These are phyloP conservation scores for Synergus umbraculus DNA, from an alignment of 2,888 invertebrate species.

Conservation along the genomic window DNA sequence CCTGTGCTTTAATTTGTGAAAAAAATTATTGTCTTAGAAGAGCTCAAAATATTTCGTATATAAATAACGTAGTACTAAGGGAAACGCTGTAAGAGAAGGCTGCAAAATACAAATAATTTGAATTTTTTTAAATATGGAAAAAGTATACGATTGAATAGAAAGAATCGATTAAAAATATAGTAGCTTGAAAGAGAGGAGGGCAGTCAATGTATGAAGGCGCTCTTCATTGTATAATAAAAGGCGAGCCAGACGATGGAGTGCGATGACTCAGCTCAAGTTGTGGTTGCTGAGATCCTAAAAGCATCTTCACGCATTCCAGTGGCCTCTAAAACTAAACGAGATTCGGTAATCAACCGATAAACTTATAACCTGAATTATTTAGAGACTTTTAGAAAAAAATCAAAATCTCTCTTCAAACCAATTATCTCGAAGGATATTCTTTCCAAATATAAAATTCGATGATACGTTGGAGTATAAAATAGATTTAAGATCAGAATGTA, in stretches of 20 bases:
- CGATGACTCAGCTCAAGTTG: slow-evolving; percentile 61
- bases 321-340: slow-evolving; percentile 18
- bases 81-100: neutral
- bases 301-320: slow-evolving; percentile 48
- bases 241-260: slow-evolving; percentile 58
- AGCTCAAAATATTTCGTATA: neutral
- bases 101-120: no score
- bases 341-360: slow-evolving; percentile 32
- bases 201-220: slow-evolving; percentile 48
- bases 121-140: neutral
- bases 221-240: slow-evolving; percentile 56
- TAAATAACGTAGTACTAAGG: neutral
- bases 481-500: no score
- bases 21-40: neutral
- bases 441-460: neutral
- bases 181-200: slow-evolving; percentile 48
- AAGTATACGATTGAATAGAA: neutral
- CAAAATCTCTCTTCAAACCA: neutral
- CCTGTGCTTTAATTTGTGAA: neutral
- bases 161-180: slow-evolving; percentile 47
- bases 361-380: neutral
- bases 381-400: neutral
- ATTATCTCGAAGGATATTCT: neutral
- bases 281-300: slow-evolving; percentile 52
- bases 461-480: no score